Percentiles rank a stretch among this genome's conserved stretches.
These are phyloP conservation scores for Eudemis profundana DNA, from an alignment of 2,888 invertebrate genomes.

Conservation along the genomic window DNA sequence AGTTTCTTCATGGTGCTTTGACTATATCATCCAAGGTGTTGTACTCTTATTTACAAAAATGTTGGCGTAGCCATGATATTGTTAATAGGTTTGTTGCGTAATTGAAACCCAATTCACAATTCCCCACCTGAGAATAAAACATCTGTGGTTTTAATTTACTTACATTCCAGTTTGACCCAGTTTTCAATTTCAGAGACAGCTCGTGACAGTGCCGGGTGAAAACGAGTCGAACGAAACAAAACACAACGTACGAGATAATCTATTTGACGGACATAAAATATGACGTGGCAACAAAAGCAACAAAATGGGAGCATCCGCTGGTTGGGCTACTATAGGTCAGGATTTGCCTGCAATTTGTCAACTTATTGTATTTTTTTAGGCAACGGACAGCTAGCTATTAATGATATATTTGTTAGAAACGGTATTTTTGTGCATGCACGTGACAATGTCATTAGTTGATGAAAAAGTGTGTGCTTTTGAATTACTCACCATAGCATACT, in stretches of 20 bases:
- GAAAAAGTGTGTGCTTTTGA: neutral
- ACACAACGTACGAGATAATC: slow-evolving; percentile 34
- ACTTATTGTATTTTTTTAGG: slow-evolving; percentile 24
- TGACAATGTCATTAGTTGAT: slow-evolving; percentile 16
- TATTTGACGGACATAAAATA: slow-evolving; percentile 34
- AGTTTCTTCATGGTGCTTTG: too few species aligned
- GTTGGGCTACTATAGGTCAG: slow-evolving; percentile 23
- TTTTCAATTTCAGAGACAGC: slow-evolving; percentile 32
- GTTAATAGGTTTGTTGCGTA: neutral
- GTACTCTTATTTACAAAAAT: too few species aligned
- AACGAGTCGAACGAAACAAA: slow-evolving; percentile 23
- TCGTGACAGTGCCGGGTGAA: slow-evolving; percentile 29
- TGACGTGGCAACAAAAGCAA: slow-evolving; percentile 27
- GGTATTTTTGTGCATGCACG: slow-evolving; percentile 22
- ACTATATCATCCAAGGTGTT: too few species aligned
- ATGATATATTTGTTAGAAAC: slow-evolving; percentile 22
- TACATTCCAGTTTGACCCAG: slow-evolving; percentile 35
- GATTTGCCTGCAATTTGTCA: slow-evolving; percentile 29
- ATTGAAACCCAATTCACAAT: slow-evolving; percentile 8
- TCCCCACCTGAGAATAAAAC: slow-evolving; percentile 6
- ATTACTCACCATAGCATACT: neutral
- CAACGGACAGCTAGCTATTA: slow-evolving; percentile 31
- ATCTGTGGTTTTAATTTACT: slow-evolving; percentile 26
- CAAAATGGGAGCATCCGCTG: slow-evolving; percentile 26
- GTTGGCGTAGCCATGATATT: too few species aligned